Evolutionary conservation across 53 echinoderm and acorn worm species (phyloP).

Genomic region (Actinopyga echinites): DNA sequence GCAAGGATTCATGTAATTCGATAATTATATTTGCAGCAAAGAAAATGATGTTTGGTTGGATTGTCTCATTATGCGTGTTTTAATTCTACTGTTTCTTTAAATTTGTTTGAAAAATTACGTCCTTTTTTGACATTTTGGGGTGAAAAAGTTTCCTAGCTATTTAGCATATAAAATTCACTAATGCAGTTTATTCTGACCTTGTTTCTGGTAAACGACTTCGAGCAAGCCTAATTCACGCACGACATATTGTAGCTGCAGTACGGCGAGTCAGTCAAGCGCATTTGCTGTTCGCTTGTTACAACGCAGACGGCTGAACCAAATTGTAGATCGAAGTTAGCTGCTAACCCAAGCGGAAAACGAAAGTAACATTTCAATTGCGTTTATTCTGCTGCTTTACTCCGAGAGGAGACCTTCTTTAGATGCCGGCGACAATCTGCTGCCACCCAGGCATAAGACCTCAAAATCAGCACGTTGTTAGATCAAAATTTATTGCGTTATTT

Average conservation of each 20-base stretch:
- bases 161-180: too few relatives aligned
- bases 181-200: conserved; percentile 17
- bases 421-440: conserved; percentile 29
- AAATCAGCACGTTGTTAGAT: conserved; percentile 27
- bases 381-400: neutral
- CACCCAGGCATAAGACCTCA: conserved; percentile 24
- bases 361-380: conserved; percentile 24
- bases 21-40: too few relatives aligned
- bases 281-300: neutral
- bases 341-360: conserved; percentile 2
- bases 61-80: too few relatives aligned
- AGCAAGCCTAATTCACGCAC: conserved; percentile 26
- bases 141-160: too few relatives aligned
- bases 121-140: too few relatives aligned
- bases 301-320: conserved; percentile 15
- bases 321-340: conserved; percentile 4
- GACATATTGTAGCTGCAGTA: neutral
- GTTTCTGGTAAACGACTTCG: neutral
- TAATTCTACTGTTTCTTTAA: too few relatives aligned
- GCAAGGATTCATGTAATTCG: too few relatives aligned
- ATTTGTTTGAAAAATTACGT: too few relatives aligned
- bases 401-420: neutral
- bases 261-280: conserved; percentile 8
- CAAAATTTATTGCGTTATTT: conserved; percentile 38
- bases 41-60: too few relatives aligned